These are phyloP conservation scores for Hirundichthys speculiger DNA, from an alignment of 2,113 vertebrate species.

Conservation along the genomic window DNA sequence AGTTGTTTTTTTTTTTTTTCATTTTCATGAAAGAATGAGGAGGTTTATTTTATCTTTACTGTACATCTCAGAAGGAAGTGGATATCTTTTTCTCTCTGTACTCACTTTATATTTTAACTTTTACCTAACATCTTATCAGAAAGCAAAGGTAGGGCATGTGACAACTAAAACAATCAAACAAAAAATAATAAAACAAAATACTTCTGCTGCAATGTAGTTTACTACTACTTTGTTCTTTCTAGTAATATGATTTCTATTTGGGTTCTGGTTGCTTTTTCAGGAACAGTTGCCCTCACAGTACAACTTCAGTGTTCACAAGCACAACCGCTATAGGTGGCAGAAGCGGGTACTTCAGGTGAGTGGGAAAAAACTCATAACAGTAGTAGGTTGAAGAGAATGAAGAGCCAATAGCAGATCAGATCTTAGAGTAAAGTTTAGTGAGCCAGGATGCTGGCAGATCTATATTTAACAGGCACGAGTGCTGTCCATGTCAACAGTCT, in stretches of 20 bases:
- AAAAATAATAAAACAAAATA: background rate
- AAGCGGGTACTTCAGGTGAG: constrained; percentile 84
- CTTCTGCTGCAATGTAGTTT: background rate
- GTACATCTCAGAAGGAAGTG: background rate
- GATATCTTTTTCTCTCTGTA: no score
- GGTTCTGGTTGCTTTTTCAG: constrained; percentile 37
- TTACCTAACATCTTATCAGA: no score
- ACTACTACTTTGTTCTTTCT: background rate
- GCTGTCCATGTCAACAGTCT: no score
- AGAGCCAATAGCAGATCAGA: background rate
- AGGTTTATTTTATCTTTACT: background rate
- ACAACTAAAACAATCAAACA: background rate
- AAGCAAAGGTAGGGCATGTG: no score
- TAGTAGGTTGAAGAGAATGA: no score
- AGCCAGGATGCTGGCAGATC: no score
- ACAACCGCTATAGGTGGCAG: constrained; percentile 82
- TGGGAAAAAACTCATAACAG: background rate
- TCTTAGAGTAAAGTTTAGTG: background rate
- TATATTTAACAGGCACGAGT: no score
- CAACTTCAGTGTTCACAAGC: constrained; percentile 85
- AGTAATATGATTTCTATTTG: accelerated
- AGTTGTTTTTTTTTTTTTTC: background rate
- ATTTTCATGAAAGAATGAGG: background rate
- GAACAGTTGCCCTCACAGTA: constrained; percentile 67
- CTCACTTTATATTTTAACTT: no score